Percentiles rank a stretch among this genome's conserved stretches.
Conservation (phyloP, 2,797 vertebrate species). For the Enteromius viviparus region DNA sequence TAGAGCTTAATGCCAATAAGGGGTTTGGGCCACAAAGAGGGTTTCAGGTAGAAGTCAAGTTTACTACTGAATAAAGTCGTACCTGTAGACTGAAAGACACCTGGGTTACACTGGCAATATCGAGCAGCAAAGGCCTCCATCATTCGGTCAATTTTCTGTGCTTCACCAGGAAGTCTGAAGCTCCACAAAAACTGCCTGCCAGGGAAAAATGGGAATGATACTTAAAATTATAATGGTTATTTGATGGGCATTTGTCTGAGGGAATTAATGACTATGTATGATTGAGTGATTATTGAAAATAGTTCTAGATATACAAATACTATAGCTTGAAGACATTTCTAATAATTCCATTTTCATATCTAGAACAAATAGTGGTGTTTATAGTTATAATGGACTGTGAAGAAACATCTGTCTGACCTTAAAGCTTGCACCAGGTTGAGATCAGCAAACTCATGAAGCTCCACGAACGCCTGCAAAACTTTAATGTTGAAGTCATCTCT, state of each 20-base stretch:
- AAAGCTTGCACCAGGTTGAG: slow-evolving; percentile 95
- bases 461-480: slow-evolving; percentile 96
- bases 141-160: slow-evolving; percentile 99
- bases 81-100: slow-evolving; percentile 99
- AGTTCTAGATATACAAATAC: background rate
- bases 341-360: background rate
- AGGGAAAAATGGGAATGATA: background rate
- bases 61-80: slow-evolving; percentile 39
- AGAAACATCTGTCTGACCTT: slow-evolving; percentile 76
- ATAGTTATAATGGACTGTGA: background rate
- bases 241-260: background rate
- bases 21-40: background rate
- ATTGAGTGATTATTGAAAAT: background rate
- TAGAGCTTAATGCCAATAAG: background rate
- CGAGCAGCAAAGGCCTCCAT: slow-evolving; percentile 97
- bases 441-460: slow-evolving; percentile 97
- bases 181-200: slow-evolving; percentile 96
- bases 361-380: background rate
- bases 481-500: slow-evolving; percentile 98
- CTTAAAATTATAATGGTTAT: slow-evolving; percentile 18
- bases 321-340: background rate
- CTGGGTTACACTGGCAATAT: slow-evolving; percentile 96
- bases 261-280: background rate
- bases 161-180: slow-evolving; percentile 94
- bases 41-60: background rate